Conservation (phyloP, 2,888 invertebrate genomes). For the Aphelenchoides bicaudatus region DNA sequence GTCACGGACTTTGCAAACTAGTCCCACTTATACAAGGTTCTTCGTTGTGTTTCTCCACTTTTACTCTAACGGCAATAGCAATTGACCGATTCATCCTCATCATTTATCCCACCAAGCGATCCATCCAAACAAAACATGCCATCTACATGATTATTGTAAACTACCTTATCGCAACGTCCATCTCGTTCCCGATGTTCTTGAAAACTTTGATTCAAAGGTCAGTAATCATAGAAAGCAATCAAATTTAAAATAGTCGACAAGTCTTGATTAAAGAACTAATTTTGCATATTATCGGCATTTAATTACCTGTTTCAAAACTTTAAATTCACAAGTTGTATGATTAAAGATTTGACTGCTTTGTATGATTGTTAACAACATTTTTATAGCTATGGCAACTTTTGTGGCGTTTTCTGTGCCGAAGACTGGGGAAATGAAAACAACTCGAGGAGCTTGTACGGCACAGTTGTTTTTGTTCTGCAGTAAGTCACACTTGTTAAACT, state of each 20-base stretch:
- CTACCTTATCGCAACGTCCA: conserved; percentile 38
- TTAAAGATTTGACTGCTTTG: too few relatives aligned
- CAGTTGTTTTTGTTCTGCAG: conserved; percentile 52
- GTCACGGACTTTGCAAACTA: conserved; percentile 80
- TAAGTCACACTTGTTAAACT: too few relatives aligned
- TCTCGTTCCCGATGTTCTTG: conserved; percentile 54
- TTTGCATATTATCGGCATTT: too few relatives aligned
- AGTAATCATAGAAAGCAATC: conserved; percentile 31
- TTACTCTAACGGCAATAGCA: conserved; percentile 92
- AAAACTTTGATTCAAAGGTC: too few relatives aligned
- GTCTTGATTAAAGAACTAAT: too few relatives aligned
- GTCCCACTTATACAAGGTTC: conserved; percentile 80
- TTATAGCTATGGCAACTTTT: conserved; percentile 32
- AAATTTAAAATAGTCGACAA: background rate
- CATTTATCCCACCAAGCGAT: conserved; percentile 53
- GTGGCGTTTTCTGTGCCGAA: conserved; percentile 52
- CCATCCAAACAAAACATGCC: conserved; percentile 51
- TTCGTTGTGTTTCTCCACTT: conserved; percentile 91
- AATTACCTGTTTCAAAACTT: too few relatives aligned
- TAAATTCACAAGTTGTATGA: too few relatives aligned
- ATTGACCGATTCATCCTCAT: conserved; percentile 74
- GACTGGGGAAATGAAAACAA: conserved; percentile 46
- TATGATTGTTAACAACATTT: too few relatives aligned
- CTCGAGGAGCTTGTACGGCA: conserved; percentile 44
- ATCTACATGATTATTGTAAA: conserved; percentile 50